Base-by-base conservation (phyloP, 2,113 vertebrate species). In the Ailurus styani region DNA sequence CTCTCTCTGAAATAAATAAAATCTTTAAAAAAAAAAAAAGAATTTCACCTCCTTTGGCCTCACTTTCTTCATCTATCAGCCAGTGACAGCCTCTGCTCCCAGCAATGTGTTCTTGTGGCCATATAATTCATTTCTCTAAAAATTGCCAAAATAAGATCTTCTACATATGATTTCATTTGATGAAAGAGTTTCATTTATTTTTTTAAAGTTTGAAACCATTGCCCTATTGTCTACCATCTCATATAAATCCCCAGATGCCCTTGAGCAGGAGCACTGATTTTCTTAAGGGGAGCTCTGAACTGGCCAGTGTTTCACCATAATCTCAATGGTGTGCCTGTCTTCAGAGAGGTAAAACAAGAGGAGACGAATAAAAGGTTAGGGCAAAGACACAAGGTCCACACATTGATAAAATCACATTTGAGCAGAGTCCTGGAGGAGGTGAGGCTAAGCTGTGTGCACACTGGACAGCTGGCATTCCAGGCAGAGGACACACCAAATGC, bases 121-220 rank as follows among this genome's bases (percentile, higher is more conserved):
- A 31, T 45, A 45, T 55, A 88, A 85, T 70, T 78, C 31, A 25
- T 84, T 66, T 72, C 87, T 45, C 54, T 92, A 54, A 95, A 68
- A 79, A 23, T 60, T n/a, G 27, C 27, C 81, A 34, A 90, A 9
- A 4, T 25, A 54, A 68, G 72, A 45, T 60, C 31, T 52, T 68
- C 60, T 64, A 7, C n/a, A 52, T 7, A 57, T 23, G 34, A 42
- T 66, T 96, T 84, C 8, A 73, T n/a, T 77, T 23, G 47, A 77
- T 25, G 10, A 87, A 90, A 93, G 9, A 2, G 40, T 9, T 45
- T 42, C 11, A n/a, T 29, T 57, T 91, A 27, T 45, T n/a, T 73
- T 86, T 86, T 68, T 37, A 6, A 75, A 62, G 42, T 90, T 75
- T 14, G 18, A 81, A 94, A 73, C 7, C 27, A 66, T 55, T 66